Evolutionary conservation across 2,797 vertebrate species (phyloP).

Genomic region (Gallirallus australis): DNA sequence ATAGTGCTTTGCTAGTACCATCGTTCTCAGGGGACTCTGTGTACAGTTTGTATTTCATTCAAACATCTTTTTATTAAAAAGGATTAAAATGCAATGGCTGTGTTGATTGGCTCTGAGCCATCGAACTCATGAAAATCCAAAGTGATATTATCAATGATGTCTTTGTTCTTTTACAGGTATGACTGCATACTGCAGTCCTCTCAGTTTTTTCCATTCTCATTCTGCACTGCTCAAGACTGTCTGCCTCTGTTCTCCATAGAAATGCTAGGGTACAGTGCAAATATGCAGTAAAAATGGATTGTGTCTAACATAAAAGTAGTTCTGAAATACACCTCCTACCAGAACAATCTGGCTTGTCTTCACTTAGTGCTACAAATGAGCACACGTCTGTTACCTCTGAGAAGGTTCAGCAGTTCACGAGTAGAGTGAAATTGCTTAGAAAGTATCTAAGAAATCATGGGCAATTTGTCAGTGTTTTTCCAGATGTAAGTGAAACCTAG

Average conservation of each 20-base stretch:
- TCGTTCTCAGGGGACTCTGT: neutral
- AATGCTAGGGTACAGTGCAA: neutral
- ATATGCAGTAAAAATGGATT: neutral
- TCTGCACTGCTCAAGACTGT: neutral
- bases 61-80: neutral
- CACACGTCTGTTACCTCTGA: neutral
- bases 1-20: neutral
- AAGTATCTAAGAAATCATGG: neutral
- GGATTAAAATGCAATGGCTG: neutral
- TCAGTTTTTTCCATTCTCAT: neutral
- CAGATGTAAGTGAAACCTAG: neutral
- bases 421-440: neutral
- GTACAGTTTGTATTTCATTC: neutral
- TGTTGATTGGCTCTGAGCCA: neutral
- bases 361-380: neutral
- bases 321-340: neutral
- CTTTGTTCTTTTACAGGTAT: neutral
- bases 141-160: neutral
- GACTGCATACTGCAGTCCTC: neutral
- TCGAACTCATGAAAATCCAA: neutral
- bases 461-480: neutral
- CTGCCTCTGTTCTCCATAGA: neutral
- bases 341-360: neutral
- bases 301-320: neutral
- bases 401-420: neutral